A percentile compares a stretch with the other conserved stretches of the same genome.
Evolutionary conservation across 2,888 invertebrate genomes (phyloP).

Genomic region (Tachina fera): DNA sequence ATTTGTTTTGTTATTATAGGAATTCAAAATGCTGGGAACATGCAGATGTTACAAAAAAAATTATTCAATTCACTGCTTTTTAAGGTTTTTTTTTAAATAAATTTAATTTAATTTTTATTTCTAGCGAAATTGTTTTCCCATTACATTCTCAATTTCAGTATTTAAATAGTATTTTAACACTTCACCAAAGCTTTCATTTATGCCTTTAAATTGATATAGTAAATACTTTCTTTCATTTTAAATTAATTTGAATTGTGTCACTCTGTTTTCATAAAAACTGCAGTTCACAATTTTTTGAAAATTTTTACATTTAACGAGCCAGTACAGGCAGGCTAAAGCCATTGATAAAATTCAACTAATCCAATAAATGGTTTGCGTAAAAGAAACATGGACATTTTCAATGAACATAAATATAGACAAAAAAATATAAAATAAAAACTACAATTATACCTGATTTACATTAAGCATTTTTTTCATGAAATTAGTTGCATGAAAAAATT

Average conservation of each 20-base stretch:
- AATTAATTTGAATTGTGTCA: conserved; percentile 4
- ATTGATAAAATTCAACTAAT: conserved; percentile 47
- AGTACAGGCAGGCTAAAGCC: conserved; percentile 12
- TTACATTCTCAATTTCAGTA: not conserved
- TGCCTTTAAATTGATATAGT: not conserved
- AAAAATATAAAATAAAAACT: conserved; percentile 15
- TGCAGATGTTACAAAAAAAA: no score
- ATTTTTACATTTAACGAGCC: not conserved
- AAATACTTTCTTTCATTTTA: conserved; percentile 1
- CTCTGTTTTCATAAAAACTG: not conserved
- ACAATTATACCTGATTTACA: no score
- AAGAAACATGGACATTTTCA: conserved; percentile 13
- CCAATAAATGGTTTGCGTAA: conserved; percentile 40
- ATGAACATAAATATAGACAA: not conserved
- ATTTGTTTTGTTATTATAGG: no score
- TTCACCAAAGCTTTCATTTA: not conserved
- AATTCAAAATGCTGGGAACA: no score
- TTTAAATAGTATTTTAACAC: not conserved
- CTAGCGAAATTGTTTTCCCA: not conserved
- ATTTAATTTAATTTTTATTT: not conserved
- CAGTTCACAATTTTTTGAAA: conserved; percentile 1
- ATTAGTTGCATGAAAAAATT: no score
- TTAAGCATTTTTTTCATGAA: no score
- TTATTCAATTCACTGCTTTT: no score
- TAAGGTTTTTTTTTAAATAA: not conserved